A percentile compares a stretch with the other conserved stretches of the same genome.
These are phyloP conservation scores for Prunella strophiata DNA, from an alignment of 2,797 vertebrate species.

Conservation along the genomic window DNA sequence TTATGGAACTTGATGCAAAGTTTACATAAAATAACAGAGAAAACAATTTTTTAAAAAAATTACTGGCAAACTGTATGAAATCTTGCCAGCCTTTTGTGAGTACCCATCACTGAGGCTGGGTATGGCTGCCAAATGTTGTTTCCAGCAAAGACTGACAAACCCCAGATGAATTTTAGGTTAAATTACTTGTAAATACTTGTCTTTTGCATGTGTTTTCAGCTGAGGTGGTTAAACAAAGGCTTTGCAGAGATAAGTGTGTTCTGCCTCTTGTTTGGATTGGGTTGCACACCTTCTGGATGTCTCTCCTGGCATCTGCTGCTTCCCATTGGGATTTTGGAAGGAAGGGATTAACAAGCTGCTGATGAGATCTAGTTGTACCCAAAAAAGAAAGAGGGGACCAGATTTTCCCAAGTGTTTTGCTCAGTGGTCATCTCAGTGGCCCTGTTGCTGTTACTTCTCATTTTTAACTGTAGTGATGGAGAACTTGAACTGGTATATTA, in stretches of 20 bases:
- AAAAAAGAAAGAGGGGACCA: background rate
- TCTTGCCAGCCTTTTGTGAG: background rate
- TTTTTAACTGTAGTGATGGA: background rate
- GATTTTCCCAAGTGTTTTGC: background rate
- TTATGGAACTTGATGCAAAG: background rate
- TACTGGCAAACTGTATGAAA: rapidly evolving
- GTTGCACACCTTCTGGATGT: background rate
- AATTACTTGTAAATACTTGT: constrained; percentile 31
- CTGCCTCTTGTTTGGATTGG: background rate
- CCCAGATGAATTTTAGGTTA: background rate
- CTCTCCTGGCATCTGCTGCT: background rate
- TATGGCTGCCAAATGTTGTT: constrained; percentile 23
- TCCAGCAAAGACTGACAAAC: constrained; percentile 15
- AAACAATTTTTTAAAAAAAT: background rate
- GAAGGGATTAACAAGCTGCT: background rate
- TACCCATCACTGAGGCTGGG: background rate
- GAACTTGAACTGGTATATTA: background rate
- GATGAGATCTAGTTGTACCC: background rate
- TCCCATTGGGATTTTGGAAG: background rate
- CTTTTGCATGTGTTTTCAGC: background rate
- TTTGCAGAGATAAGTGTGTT: background rate
- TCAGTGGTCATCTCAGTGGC: background rate
- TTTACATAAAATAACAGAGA: background rate
- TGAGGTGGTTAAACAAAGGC: constrained; percentile 36
- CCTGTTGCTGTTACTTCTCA: background rate